Base-by-base conservation (phyloP, 2,888 invertebrate genomes). In the Eupithecia insigniata region DNA sequence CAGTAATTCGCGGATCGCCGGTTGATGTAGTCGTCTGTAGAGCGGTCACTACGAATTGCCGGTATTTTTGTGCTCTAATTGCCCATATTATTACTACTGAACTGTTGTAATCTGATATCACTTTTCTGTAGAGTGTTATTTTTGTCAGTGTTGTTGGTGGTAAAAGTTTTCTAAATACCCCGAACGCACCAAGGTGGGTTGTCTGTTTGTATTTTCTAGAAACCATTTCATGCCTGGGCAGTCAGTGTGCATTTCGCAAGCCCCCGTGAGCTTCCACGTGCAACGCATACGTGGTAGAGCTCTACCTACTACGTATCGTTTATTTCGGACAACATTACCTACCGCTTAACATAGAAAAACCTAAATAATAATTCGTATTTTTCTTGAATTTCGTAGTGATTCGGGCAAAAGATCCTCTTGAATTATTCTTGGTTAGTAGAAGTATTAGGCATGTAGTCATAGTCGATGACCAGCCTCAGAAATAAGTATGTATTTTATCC, bases 1-100 rank as follows among this genome's bases (percentile, higher is more conserved):
- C 85, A 92, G 92, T 93, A 84, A 84, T 79, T 92, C 90, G 92
- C 87, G 89, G 78, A 84, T 78, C 81, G 86, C 90, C 90, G 92
- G 91, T 84, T 70, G 66, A 80, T 67, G 89, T 90, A 89, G 92
- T 92, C 88, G 92, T 87, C 87, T 89, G 81, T 82, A 80, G 85
- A 86, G 83, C 83, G 80, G 89, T 90, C 89, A 91, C 91, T 93
- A 89, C 90, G 79, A 76, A 72, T 80, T 83, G 82, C 92, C 93
- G 93, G 92, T 89, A 76, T 87, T 86, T 89, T 81, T 87, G 90
- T 90, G 89, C 85, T 77, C 72, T 75, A 84, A 70, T 83, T 86
- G 75, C 65, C 78, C 76, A 73, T 74, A 79, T 79, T 72, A 78
- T 82, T 78, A 80, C 78, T 78, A 65, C 80, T 79, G 79, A 83